Evolutionary conservation across 1,140 invertebrate genomes (phyloP), one percentile per base, ranked within the genome.

Genomic region (Drosophila repleta): DNA sequence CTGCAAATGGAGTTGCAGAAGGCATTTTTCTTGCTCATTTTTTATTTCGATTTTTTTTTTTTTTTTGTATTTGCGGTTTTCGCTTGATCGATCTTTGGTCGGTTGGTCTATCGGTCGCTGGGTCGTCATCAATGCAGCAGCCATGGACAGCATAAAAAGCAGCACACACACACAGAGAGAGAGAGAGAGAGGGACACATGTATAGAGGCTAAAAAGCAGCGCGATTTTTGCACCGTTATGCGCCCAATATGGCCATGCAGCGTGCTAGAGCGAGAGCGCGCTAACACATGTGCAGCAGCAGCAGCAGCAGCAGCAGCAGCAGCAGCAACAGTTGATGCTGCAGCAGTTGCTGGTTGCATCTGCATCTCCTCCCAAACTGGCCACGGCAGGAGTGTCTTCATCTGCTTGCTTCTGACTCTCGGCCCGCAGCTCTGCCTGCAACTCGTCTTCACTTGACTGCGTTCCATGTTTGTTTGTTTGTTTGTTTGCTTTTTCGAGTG

Each of bases 191-290:
- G 24, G 51, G 18, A 39, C 41, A 71, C 15, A 69, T 15, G 39
- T 4, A 43, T 43, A 53, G 21, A 72, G 51, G 43, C 26, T 48
- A 62, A 87, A 83, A 79, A 89, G 76, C 79, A 89, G 79, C 83
- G 83, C 83, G 83, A 88, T 88, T 88, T 82, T 88, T 76, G 83
- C 83, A 88, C 83, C 83, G 83, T 88, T 88, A 88, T 88, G 79
- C 76, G 85, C 83, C 83, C 83, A 88, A 88, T 88, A 88, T 88
- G 83, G 83, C 84, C 79, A 72, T 67, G 78, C 66, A 66, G 41
- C 48, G 56, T 57, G 49, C 3, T 39, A 57, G 61, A 60, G 53
- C 32, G 52, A 55, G 60, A 26, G 46, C 21, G 37, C 26, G 68
- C 46, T 71, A 70, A 74, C 76, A 79, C 77, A 85, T 84, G 81